phyloP scores from a whole-genome alignment of 2,113 vertebrate species.

The Indicator indicator region DNA sequence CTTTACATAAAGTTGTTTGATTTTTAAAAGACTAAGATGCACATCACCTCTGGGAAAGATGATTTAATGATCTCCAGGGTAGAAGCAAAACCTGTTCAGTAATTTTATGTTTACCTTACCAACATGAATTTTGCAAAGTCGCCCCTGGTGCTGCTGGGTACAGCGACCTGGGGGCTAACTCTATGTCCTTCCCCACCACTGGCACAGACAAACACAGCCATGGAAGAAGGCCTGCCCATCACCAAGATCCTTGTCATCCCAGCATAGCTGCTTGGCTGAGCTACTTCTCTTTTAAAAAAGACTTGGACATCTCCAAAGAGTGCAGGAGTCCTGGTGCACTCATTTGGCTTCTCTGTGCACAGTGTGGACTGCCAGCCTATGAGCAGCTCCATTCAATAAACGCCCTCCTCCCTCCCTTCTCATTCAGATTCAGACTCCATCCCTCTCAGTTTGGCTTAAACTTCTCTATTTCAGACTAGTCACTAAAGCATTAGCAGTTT shows the following conservation, averaged over 20 bases:
- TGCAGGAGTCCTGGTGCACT: not conserved
- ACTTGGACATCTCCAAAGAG: not conserved
- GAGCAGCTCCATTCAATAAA: not conserved
- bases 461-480: not conserved
- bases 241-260: not conserved
- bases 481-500: not conserved
- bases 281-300: not conserved
- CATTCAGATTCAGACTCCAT: not conserved
- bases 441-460: constrained; percentile 1
- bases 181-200: fast-evolving
- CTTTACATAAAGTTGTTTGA: not conserved
- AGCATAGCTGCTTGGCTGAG: not conserved
- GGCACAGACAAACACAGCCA: not conserved
- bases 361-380: not conserved
- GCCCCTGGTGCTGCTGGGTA: not conserved
- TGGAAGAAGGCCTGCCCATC: fast-evolving
- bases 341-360: not conserved
- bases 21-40: not conserved
- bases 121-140: not conserved
- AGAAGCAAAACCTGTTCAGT: not conserved
- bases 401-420: not conserved
- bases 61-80: not conserved
- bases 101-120: not conserved
- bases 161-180: too few relatives aligned
- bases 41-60: not conserved